Evolutionary conservation across 2,113 vertebrate species (phyloP).

Genomic region (Empidonax alnorum): DNA sequence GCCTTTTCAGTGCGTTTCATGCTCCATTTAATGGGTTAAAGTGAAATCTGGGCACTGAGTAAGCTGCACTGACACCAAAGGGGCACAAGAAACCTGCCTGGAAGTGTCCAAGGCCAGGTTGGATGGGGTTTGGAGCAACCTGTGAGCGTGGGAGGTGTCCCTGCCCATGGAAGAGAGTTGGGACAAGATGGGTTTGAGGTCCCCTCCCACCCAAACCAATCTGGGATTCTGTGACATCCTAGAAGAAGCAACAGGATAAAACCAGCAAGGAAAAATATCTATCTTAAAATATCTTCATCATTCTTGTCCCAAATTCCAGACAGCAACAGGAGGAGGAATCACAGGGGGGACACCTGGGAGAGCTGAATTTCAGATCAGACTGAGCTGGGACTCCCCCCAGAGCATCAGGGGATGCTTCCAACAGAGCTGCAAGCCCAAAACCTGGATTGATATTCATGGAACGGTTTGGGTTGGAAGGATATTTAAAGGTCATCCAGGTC

Average conservation of each 20-base stretch:
- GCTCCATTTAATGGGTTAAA: fast-evolving
- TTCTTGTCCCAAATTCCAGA: not conserved
- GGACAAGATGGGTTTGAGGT: not conserved
- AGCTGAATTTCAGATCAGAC: not conserved
- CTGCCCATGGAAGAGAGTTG: not conserved
- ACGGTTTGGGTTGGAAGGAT: not conserved
- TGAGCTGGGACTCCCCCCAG: fast-evolving
- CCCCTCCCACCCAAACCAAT: not conserved
- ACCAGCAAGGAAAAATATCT: not conserved
- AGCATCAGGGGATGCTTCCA: not conserved
- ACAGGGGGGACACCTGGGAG: fast-evolving
- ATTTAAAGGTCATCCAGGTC: not conserved
- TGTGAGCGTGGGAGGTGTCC: not conserved
- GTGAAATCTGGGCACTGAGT: not conserved
- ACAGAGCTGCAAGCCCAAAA: not conserved
- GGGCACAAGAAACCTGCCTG: not conserved
- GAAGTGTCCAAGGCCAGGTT: not conserved
- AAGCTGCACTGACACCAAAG: not conserved
- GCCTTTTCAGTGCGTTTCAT: not conserved
- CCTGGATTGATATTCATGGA: too few relatives aligned
- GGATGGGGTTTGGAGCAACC: not conserved
- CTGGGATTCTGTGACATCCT: not conserved
- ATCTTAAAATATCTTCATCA: not conserved
- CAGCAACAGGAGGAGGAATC: not conserved
- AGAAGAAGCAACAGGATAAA: not conserved